Evolutionary conservation across 2,113 vertebrate genomes (phyloP), one percentile per base, ranked within the genome.

Genomic region (Osmerus mordax): DNA sequence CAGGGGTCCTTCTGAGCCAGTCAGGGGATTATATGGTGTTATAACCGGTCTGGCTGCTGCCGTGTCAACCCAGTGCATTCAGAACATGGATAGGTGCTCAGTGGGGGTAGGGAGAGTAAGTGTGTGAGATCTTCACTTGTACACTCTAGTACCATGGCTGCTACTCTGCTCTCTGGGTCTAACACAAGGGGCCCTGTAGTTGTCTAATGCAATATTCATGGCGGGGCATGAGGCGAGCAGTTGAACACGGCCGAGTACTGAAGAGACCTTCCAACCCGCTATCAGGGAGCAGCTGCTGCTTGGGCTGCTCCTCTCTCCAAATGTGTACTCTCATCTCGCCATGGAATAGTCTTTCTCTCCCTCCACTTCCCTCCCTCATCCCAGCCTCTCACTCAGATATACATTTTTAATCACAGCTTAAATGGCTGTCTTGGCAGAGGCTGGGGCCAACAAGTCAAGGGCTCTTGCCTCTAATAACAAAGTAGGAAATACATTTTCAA

Each of bases 391-490:
- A 80, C 88, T 85, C 89, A 78, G 83, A 86, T 89, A 91, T 92
- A 90, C 83, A 93, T 92, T 91, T 93, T 92, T 93, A 89, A 92
- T 92, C 90, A 87, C 87, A 83, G 89, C 86, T 87, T 92, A 92
- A 92, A 92, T 92, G 90, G 88, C 82, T 85, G 90, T 88, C 88
- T 89, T 90, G 86, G 88, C 91, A 85, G 83, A 32, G 65, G 85
- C 83, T 84, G 82, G 88, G 89, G 88, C 86, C 87, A 89, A 84
- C 65, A 60, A 91, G 90, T 91, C 89, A 89, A 91, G 86, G 84
- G 86, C 87, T 86, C 87, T 85, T 77, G 87, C 87, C 80, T 89
- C 84, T 87, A 87, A 88, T 90, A 88, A 91, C 88, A 87, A 86
- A 86, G 84, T 79, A 81, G 85, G 83, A 90, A 88, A 89, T 85